Conservation (phyloP, 2,888 invertebrate species). For the Matsumyia berberina region DNA sequence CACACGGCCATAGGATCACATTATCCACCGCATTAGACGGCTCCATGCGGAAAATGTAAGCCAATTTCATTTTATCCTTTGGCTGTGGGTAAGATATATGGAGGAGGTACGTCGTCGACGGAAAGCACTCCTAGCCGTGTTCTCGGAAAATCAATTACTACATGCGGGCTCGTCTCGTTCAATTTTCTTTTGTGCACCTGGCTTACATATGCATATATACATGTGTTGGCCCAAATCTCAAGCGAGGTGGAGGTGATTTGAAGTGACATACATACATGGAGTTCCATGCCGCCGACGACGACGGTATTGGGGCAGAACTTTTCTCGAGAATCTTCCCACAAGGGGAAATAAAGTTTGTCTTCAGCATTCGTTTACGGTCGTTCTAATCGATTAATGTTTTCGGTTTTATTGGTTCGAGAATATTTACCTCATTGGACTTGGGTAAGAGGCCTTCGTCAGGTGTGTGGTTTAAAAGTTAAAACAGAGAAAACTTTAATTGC, state of each 20-base stretch:
- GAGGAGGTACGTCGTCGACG: not conserved
- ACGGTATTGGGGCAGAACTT: not conserved
- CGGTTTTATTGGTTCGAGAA: constrained; percentile 2
- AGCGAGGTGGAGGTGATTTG: not conserved
- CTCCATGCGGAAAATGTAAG: not conserved
- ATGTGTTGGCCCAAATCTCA: not conserved
- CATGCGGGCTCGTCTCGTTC: not conserved
- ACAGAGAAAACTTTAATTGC: constrained; percentile 9
- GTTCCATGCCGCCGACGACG: too few relatives aligned
- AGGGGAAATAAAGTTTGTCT: constrained; percentile 13
- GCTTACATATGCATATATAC: not conserved
- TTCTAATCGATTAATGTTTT: constrained; percentile 21
- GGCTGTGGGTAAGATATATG: not conserved
- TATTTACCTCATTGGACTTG: not conserved
- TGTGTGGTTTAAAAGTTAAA: not conserved
- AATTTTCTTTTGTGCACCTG: constrained; percentile 12
- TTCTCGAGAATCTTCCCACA: not conserved
- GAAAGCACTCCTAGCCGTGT: not conserved
- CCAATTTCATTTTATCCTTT: not conserved
- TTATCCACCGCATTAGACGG: not conserved
- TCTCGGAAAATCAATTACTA: constrained; percentile 11
- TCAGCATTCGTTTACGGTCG: not conserved
- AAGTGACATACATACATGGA: not conserved
- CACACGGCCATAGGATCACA: not conserved
- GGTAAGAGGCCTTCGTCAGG: not conserved